Evolutionary conservation across 2,888 invertebrate genomes (phyloP).

Genomic region (Dolichopus griseipennis): DNA sequence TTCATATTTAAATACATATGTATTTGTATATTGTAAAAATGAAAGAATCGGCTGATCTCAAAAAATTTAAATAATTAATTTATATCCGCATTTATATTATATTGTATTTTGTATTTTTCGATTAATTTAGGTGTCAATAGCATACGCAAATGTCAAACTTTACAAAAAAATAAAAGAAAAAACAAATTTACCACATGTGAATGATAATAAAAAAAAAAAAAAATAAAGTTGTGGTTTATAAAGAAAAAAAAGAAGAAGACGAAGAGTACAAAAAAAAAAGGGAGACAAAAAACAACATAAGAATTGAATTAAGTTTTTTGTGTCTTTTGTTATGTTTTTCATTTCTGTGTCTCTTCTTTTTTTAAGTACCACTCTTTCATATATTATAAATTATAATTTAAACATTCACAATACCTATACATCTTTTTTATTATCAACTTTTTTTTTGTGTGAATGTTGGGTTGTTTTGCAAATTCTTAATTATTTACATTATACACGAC

Average conservation of each 20-base stretch:
- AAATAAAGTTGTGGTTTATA: background rate
- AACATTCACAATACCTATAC: too few species aligned
- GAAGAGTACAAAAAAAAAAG: background rate
- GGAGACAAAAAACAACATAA: background rate
- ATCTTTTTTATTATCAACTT: too few species aligned
- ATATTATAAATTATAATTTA: too few species aligned
- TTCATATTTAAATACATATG: too few species aligned
- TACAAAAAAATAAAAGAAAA: too few species aligned
- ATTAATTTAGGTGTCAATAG: conserved; percentile 7
- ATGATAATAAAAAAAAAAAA: background rate
- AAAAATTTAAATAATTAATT: conserved; percentile 1
- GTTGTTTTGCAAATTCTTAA: background rate
- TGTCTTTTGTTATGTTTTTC: background rate
- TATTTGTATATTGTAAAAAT: background rate
- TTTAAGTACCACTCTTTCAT: too few species aligned
- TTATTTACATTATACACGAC: background rate
- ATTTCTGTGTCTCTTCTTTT: too few species aligned
- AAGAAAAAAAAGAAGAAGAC: background rate
- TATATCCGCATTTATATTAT: background rate
- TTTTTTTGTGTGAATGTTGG: too few species aligned
- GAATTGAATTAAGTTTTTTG: background rate
- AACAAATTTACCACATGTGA: conserved; percentile 8
- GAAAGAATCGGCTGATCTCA: background rate
- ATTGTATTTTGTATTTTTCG: too few species aligned
- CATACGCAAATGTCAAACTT: conserved; percentile 14